A percentile compares a stretch with the other conserved stretches of the same genome.
Conservation (phyloP, 2,888 invertebrate species). For the Tuta absoluta region DNA sequence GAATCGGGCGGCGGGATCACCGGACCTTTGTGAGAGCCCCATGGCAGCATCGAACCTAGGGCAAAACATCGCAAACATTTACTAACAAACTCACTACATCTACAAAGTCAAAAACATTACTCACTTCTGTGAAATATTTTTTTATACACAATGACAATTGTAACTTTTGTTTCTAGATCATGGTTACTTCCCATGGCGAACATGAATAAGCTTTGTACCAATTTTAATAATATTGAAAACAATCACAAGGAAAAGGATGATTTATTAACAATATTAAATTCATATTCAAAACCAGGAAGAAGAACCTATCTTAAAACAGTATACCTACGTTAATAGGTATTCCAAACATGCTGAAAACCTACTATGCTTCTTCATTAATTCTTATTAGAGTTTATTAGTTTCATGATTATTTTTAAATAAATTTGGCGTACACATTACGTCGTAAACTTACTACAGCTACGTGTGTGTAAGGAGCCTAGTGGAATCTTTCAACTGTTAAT, state of each 20-base stretch:
- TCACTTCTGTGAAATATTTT: neutral
- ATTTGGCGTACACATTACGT: too few species aligned
- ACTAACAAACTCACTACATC: neutral
- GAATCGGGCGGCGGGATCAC: slow-evolving; percentile 80
- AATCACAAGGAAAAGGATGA: neutral
- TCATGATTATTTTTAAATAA: too few species aligned
- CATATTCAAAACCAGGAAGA: neutral
- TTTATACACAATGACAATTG: slow-evolving; percentile 12
- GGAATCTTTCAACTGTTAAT: too few species aligned
- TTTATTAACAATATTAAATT: too few species aligned
- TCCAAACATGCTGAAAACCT: neutral
- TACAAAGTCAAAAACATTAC: neutral
- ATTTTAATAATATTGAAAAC: neutral
- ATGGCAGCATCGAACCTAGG: slow-evolving; percentile 84
- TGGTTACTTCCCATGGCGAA: neutral
- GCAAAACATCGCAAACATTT: neutral
- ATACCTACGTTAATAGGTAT: neutral
- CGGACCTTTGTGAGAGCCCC: slow-evolving; percentile 91
- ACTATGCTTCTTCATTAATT: too few species aligned
- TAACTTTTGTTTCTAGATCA: neutral
- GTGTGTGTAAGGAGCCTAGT: too few species aligned
- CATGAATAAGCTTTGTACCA: neutral
- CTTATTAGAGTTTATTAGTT: too few species aligned
- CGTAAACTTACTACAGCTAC: too few species aligned
- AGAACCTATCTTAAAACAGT: neutral